Evolutionary conservation across 2,113 vertebrate species (phyloP).

Genomic region (Phodopus roborovskii): DNA sequence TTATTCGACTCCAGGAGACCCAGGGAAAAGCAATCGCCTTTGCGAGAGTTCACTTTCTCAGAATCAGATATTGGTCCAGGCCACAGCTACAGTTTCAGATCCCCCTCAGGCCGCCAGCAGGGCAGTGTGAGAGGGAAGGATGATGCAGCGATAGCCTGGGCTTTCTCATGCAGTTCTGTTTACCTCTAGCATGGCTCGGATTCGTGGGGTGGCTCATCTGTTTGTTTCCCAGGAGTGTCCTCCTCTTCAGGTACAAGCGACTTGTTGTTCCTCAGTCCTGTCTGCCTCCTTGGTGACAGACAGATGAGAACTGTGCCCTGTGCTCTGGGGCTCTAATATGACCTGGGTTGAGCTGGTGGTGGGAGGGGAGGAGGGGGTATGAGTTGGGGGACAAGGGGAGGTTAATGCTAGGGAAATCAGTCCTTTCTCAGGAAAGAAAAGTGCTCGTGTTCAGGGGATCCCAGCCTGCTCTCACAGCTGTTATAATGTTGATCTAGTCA

Average conservation of each 20-base stretch:
- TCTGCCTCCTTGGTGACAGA: constrained; percentile 94
- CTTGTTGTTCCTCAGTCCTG: constrained; percentile 91
- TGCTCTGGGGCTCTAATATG: constrained; percentile 91
- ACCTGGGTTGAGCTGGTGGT: constrained; percentile 89
- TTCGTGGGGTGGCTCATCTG: constrained; percentile 93
- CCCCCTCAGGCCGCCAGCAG: constrained; percentile 78
- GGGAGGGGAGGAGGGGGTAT: constrained; percentile 71
- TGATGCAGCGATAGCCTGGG: constrained; percentile 90
- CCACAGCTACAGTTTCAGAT: constrained; percentile 87
- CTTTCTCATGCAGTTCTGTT: constrained; percentile 97
- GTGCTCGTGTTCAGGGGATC: constrained; percentile 72
- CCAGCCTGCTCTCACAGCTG: constrained; percentile 65
- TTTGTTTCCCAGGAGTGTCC: constrained; percentile 96
- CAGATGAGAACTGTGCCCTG: constrained; percentile 91
- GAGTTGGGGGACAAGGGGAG: constrained; percentile 65
- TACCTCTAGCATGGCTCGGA: constrained; percentile 92
- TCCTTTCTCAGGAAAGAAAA: constrained; percentile 79
- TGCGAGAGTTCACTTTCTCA: constrained; percentile 87
- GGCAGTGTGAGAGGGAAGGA: constrained; percentile 85
- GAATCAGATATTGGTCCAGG: constrained; percentile 85
- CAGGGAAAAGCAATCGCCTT: constrained; percentile 75
- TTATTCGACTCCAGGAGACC: constrained; percentile 49
- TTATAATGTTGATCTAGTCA: constrained; percentile 72
- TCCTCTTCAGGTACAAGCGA: constrained; percentile 94
- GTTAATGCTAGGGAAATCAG: constrained; percentile 85